These are phyloP conservation scores for Idaea aversata DNA, from an alignment of 2,888 invertebrate species.

Conservation along the genomic window DNA sequence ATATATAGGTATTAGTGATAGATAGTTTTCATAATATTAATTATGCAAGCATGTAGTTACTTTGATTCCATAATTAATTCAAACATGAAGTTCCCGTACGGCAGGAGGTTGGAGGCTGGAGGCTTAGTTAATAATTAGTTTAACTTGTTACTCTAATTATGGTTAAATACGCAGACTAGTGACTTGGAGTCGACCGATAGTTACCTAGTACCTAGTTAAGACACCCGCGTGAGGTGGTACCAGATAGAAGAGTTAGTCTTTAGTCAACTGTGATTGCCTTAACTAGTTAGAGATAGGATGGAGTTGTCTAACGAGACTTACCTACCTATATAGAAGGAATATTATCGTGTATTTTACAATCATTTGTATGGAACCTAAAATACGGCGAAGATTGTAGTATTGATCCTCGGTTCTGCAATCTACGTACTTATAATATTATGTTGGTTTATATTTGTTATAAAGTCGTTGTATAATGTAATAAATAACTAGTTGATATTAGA, in stretches of 20 bases:
- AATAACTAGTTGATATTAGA: too few relatives aligned
- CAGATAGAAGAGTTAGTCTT: too few relatives aligned
- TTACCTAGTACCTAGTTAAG: neutral
- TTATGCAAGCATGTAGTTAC: neutral
- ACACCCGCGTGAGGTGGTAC: too few relatives aligned
- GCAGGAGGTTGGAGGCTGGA: neutral
- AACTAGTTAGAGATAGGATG: too few relatives aligned
- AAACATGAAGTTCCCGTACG: neutral
- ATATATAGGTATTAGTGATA: neutral
- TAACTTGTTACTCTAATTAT: neutral
- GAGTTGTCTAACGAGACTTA: neutral
- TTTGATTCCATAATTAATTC: neutral
- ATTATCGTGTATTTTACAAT: neutral
- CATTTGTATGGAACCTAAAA: neutral
- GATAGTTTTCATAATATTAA: neutral
- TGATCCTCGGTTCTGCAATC: neutral
- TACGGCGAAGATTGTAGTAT: neutral
- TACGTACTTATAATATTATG: neutral
- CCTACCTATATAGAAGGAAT: neutral
- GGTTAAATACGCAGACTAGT: neutral
- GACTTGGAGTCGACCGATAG: neutral
- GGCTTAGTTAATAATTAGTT: neutral
- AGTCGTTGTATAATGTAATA: neutral
- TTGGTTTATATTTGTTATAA: neutral
- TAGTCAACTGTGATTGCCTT: too few relatives aligned